Conservation (phyloP, 1,140 invertebrate genomes). For the Drosophila melanica region DNA sequence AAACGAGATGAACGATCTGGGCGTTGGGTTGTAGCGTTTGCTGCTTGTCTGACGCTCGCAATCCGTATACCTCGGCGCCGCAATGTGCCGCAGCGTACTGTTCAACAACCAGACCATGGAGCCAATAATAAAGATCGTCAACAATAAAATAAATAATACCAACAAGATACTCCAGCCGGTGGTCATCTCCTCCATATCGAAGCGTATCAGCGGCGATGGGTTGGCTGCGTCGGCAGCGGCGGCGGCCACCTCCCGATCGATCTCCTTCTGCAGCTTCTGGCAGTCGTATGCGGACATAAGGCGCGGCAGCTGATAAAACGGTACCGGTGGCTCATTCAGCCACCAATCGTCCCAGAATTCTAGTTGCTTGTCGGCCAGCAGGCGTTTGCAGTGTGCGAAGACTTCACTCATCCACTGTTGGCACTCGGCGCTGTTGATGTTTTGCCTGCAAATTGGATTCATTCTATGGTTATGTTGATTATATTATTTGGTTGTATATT, state of each 20-base stretch:
- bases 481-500: not conserved
- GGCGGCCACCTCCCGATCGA: conserved; percentile 13
- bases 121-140: conserved; percentile 2
- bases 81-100: conserved; percentile 10
- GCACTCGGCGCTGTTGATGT: conserved; percentile 46
- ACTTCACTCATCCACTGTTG: conserved; percentile 52
- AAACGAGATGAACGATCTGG: conserved; percentile 40
- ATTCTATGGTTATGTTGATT: conserved; percentile 19
- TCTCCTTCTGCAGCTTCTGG: conserved; percentile 41
- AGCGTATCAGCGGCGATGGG: not conserved
- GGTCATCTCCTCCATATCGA: not conserved
- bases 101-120: conserved; percentile 26
- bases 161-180: conserved; percentile 4
- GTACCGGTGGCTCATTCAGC: conserved; percentile 28
- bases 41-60: not conserved
- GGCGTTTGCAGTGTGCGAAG: conserved; percentile 41
- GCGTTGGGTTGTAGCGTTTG: not conserved
- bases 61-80: not conserved
- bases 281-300: conserved; percentile 56
- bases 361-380: conserved; percentile 30
- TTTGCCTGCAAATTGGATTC: conserved; percentile 56
- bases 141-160: not conserved
- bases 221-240: no score
- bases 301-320: conserved; percentile 29
- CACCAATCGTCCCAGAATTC: conserved; percentile 62